Conservation (phyloP, 35 echinoderm and acorn worm species). For the Eucidaris tribuloides region DNA sequence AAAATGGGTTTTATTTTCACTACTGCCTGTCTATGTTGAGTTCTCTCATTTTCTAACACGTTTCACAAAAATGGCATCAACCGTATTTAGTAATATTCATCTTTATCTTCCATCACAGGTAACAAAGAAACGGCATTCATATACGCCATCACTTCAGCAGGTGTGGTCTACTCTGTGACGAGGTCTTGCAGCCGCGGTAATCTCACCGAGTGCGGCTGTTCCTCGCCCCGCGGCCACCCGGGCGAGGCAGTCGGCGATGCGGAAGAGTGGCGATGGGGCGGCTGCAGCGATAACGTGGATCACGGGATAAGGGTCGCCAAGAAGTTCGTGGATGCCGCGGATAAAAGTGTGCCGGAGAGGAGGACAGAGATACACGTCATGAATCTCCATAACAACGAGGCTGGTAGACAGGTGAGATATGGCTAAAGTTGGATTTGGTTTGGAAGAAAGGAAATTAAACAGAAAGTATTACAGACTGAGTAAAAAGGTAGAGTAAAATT, state of each 20-base stretch:
- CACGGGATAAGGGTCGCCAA: constrained; percentile 62
- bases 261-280: constrained; percentile 88
- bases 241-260: constrained; percentile 29
- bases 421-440: too few relatives aligned
- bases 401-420: constrained; percentile 92
- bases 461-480: too few relatives aligned
- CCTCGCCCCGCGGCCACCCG: constrained; percentile 29
- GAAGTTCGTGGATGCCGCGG: constrained; percentile 85
- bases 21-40: too few relatives aligned
- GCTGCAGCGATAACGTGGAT: constrained; percentile 85
- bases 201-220: constrained; percentile 80
- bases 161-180: constrained; percentile 83
- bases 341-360: neutral
- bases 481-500: too few relatives aligned
- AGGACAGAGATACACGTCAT: constrained; percentile 48
- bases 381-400: constrained; percentile 98
- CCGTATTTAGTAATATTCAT: too few relatives aligned
- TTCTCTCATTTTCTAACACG: too few relatives aligned
- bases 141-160: constrained; percentile 93
- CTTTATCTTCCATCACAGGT: constrained; percentile 50
- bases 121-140: constrained; percentile 91
- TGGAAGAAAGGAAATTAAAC: too few relatives aligned
- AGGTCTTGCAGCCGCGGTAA: constrained; percentile 79
- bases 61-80: too few relatives aligned
- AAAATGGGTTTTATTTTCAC: too few relatives aligned